Percentiles rank a stretch among this genome's conserved stretches.
These are phyloP conservation scores for Eueremaeus valkanovi DNA, from an alignment of 2,888 invertebrate genomes.

Conservation along the genomic window DNA sequence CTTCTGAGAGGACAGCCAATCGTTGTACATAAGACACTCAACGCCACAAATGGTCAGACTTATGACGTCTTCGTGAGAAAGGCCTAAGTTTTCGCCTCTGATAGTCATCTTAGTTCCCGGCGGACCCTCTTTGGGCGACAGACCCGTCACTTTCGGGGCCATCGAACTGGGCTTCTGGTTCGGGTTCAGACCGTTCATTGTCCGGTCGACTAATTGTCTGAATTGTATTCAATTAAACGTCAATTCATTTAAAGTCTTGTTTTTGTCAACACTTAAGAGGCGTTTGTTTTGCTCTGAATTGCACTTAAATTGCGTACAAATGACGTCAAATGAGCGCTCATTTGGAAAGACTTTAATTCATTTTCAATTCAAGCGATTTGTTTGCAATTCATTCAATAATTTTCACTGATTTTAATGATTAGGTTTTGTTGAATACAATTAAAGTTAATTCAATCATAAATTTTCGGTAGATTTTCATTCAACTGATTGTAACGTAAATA, in stretches of 20 bases:
- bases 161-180: too few species aligned
- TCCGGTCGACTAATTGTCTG: neutral
- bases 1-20: slow-evolving; percentile 97
- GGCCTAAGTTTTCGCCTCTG: slow-evolving; percentile 91
- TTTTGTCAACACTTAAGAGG: neutral
- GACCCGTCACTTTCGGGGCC: slow-evolving; percentile 74
- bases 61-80: slow-evolving; percentile 74
- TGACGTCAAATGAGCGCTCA: too few species aligned
- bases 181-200: neutral
- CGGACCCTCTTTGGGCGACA: slow-evolving; percentile 97
- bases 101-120: slow-evolving; percentile 93
- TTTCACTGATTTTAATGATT: too few species aligned
- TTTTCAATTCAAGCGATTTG: too few species aligned
- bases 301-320: too few species aligned
- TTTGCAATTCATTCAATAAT: too few species aligned
- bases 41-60: slow-evolving; percentile 91
- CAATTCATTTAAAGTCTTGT: neutral
- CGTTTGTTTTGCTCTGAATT: slow-evolving; percentile 3
- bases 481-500: too few species aligned
- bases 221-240: neutral
- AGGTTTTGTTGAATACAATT: too few species aligned
- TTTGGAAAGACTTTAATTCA: too few species aligned
- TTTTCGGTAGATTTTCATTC: too few species aligned
- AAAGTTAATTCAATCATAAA: too few species aligned
- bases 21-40: slow-evolving; percentile 88